These are phyloP conservation scores for Stomatorhinus ivindoensis DNA, from an alignment of 2,113 vertebrate genomes.

Conservation along the genomic window DNA sequence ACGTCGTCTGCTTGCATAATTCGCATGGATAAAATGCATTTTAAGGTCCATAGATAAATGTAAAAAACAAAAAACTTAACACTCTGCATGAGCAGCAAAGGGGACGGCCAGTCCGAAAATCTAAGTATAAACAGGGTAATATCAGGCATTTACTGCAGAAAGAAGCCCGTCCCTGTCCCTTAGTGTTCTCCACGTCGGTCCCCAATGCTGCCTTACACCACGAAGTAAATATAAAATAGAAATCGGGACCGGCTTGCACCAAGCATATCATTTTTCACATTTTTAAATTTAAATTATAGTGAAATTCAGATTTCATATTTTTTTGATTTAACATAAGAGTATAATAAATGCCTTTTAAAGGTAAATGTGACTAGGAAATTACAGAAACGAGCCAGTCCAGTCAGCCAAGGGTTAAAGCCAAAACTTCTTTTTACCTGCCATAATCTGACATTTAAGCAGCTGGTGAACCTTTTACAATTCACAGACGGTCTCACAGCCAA, in stretches of 20 bases:
- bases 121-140: not conserved
- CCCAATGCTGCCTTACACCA: not conserved
- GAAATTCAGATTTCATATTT: not conserved
- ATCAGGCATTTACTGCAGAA: not conserved
- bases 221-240: not conserved
- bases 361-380: not conserved
- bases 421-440: not conserved
- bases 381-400: not conserved
- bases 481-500: conserved; percentile 9
- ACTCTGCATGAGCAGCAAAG: not conserved
- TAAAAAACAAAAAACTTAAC: not conserved
- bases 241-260: not conserved
- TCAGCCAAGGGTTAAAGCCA: not conserved
- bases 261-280: not conserved
- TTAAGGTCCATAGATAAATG: not conserved
- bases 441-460: conserved; percentile 12
- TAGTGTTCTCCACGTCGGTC: not conserved
- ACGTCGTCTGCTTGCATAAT: not conserved
- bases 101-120: not conserved
- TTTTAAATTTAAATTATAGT: not conserved
- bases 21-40: not conserved
- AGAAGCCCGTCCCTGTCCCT: not conserved
- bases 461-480: conserved; percentile 9
- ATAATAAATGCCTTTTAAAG: not conserved
- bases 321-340: not conserved